Evolutionary conservation across 1,140 invertebrate species (phyloP).

Genomic region (Melipona quadrifasciata): DNA sequence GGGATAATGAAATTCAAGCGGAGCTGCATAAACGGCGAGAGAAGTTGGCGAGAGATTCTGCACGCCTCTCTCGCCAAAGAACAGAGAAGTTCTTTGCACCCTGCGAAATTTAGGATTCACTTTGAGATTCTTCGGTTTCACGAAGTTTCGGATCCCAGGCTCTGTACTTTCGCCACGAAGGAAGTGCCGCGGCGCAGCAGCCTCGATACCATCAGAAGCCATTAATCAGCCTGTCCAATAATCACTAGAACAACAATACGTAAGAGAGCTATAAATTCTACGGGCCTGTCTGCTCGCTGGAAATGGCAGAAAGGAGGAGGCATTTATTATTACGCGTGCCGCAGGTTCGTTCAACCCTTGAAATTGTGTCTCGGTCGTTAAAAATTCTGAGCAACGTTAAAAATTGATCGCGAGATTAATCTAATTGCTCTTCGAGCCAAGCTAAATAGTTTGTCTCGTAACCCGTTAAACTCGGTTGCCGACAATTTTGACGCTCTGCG

Average conservation of each 20-base stretch:
- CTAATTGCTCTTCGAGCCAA: not conserved
- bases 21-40: not conserved
- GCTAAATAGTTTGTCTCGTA: not conserved
- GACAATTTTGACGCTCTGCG: no score
- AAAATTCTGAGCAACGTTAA: not conserved
- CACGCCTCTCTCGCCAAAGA: not conserved
- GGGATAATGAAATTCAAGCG: constrained; percentile 22
- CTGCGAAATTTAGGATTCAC: not conserved
- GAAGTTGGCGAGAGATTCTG: not conserved
- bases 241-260: constrained; percentile 9
- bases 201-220: constrained; percentile 16
- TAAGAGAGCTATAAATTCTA: constrained; percentile 13
- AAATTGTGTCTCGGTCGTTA: not conserved
- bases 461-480: no score
- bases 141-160: not conserved
- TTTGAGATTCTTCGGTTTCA: constrained; percentile 7
- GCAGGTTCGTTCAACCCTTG: not conserved
- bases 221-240: constrained; percentile 22
- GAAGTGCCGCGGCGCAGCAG: not conserved
- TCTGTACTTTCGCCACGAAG: not conserved
- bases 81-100: not conserved
- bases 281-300: not conserved
- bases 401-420: not conserved
- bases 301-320: not conserved
- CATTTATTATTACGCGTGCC: not conserved